Evolutionary conservation across 2,888 invertebrate genomes (phyloP), one percentile per base, ranked within the genome.

Genomic region (Caenorhabditis sp.): DNA sequence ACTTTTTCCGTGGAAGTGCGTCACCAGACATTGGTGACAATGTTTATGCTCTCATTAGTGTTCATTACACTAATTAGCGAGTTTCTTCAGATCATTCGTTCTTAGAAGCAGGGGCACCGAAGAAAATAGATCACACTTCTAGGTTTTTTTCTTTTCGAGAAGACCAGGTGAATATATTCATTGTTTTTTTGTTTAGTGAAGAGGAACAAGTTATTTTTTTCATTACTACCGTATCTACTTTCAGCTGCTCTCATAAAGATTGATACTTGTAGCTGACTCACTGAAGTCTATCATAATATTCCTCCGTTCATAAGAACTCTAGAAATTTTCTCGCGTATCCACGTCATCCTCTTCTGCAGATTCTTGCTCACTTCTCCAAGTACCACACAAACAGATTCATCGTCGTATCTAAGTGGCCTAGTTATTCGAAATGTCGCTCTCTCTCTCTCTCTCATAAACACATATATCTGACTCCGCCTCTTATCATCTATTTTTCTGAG

Each of bases 11-110:
- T 14, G 14, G 4, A 44, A 63, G 44, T 64, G 38, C 63, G 73
- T 54, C 63, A 47, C 70, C 7, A 58, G 44, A 58, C 41, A 28
- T 10, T 58, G 69, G 28, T 51, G 47, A 68, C 54, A 54, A 54
- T 51, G 44, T 44, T 47, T 26, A 14, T 54, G 72, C 61, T 31
- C 66, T 73, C 73, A 73, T 73, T 73, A 73, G 73, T 61, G 24
- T 31, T 51, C 24, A 14, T 66, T 49, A 66, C 35, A 22, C 66
- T 66, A 49, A 66, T 66, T 61, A 51, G 10, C 22, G 22, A 41
- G 38, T 69, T 59, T 72, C 31, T 28, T 28, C 26, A 51, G 35
- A 12, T 66, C 49, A 64, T 66, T 49, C 49, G 22, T 66, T 66
- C 66, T 66, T 22, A 66, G 66, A 66, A 66, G 26, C 24, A 61